Conservation (phyloP, 2,888 invertebrate species). For the Drosophila seclusa region DNA sequence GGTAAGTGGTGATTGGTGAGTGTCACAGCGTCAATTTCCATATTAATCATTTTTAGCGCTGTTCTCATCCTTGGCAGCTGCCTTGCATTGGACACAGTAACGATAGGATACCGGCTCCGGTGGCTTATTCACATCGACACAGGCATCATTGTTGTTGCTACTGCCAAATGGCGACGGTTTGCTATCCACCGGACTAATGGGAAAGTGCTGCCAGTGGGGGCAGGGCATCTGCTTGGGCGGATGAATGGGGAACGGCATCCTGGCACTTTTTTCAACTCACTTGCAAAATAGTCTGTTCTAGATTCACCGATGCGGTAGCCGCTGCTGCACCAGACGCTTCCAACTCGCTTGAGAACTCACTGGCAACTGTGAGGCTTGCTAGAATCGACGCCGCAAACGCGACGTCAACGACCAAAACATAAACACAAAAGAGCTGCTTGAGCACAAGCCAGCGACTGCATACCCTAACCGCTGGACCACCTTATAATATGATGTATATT, state of each 20-base stretch:
- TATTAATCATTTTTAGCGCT: conserved; percentile 42
- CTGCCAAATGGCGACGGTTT: conserved; percentile 61
- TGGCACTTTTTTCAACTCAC: conserved; percentile 15
- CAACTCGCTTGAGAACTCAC: conserved; percentile 58
- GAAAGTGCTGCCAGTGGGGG: conserved; percentile 84
- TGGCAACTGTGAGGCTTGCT: conserved; percentile 63
- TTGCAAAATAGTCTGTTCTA: conserved; percentile 10
- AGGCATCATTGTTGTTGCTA: conserved; percentile 20
- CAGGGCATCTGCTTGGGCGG: conserved; percentile 84
- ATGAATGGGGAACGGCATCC: conserved; percentile 82
- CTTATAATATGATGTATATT: not conserved
- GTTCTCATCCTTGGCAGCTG: conserved; percentile 45
- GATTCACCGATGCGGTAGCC: conserved; percentile 11
- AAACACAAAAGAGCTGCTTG: conserved; percentile 21
- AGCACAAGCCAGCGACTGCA: not conserved
- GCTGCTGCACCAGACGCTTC: conserved; percentile 29
- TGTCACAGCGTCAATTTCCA: not conserved
- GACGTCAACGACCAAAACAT: conserved; percentile 52
- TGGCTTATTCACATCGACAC: conserved; percentile 44
- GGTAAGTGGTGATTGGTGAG: not conserved
- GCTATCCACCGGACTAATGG: conserved; percentile 77
- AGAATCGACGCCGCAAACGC: conserved; percentile 48
- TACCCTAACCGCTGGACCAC: conserved; percentile 8
- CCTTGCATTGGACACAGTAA: conserved; percentile 66
- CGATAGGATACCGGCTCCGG: conserved; percentile 72